Evolutionary conservation across 1,140 invertebrate species (phyloP).

Genomic region (Platorchestia sp.): DNA sequence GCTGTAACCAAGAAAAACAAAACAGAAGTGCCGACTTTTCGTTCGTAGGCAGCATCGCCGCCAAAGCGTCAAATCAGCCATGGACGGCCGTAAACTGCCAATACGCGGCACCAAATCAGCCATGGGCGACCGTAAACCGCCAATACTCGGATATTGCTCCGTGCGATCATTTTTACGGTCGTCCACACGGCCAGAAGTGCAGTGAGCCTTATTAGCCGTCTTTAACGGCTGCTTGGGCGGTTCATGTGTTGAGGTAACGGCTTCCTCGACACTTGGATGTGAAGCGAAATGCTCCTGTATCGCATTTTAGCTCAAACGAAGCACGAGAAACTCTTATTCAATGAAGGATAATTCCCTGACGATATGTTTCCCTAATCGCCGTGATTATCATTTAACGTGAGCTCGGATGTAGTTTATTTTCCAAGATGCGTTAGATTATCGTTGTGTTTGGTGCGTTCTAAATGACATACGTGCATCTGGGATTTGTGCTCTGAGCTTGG

Average conservation of each 20-base stretch:
- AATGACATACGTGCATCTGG: not conserved
- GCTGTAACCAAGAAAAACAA: not conserved
- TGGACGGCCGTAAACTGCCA: no score
- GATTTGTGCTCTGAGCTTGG: not conserved
- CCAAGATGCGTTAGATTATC: not conserved
- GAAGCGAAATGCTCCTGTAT: not conserved
- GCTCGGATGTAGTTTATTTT: not conserved
- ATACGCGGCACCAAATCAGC: not conserved
- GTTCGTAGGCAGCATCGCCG: not conserved
- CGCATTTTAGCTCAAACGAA: not conserved
- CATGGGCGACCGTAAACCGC: not conserved
- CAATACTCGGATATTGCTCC: not conserved
- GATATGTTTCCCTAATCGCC: no score
- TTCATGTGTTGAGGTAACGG: not conserved
- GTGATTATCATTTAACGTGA: not conserved
- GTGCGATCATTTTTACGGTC: not conserved
- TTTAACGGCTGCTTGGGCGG: not conserved
- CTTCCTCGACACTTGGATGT: not conserved
- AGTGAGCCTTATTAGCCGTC: not conserved
- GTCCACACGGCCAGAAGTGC: not conserved
- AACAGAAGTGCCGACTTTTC: not conserved
- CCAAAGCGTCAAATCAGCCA: not conserved
- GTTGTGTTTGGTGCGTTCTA: not conserved
- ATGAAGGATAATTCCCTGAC: no score
- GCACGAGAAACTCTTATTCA: not conserved